Base-by-base conservation (phyloP, 2,888 invertebrate genomes). In the Drosophila eohydei region DNA sequence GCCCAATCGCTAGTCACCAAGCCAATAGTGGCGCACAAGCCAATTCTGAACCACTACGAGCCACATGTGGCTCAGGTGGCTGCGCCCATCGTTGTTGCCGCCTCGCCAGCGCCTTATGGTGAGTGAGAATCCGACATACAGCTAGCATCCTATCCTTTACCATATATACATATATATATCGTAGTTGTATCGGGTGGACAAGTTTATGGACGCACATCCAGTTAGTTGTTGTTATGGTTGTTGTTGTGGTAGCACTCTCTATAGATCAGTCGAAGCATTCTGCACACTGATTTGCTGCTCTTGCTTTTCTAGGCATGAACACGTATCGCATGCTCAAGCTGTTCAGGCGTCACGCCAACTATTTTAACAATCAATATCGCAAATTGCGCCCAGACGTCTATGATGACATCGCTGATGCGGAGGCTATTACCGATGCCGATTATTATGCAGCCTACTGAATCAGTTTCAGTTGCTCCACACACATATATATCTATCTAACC, bases 321-420 rank as follows among this genome's bases (percentile, higher is more conserved):
- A 92, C 92, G 41, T 92, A 92, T 89, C 92, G 92, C 78, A 91
- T 91, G 91, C 84, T 92, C 71, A 92, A 89, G 73, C 84, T 91
- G 81, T 92, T 91, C 83, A 85, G 92, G 78, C 92, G 92, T 67
- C 91, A 91, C 79, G 89, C 88, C 81, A 90, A 88, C 90, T 90
- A 86, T 90, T 89, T 88, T 81, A 91, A 91, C 80, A 90, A 92
- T 80, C 92, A 92, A 79, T 82, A 88, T 74, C 87, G 92, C 64
- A 92, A 92, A 85, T 83, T 91, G 78, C 92, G 92, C 60, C 84
- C 89, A 83, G 92, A 91, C 67, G 89, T 87, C 44, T 69, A 74
- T 34, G 80, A 76, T 65, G 76, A 67, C 65, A 41, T 57, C 62
- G 71, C 38, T 64, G 73, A 60, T 68, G 32, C 64, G 58, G 71